Base-by-base conservation (phyloP, 2,113 vertebrate species). In the Poeciliopsis retropinna region DNA sequence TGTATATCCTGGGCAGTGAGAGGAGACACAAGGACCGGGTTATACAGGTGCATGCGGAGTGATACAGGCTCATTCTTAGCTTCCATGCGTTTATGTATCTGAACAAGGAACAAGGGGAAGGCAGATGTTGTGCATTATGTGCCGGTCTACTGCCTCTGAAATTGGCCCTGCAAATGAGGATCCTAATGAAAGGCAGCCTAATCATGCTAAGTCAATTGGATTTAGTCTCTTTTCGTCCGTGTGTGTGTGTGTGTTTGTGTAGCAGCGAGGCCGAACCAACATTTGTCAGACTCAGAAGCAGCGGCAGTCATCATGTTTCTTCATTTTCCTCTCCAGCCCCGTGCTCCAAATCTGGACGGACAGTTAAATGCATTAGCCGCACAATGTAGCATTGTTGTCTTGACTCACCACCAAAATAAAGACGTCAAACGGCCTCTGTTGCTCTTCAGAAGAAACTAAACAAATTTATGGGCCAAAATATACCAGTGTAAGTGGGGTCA, bases 111-210 rank as follows among this genome's bases (percentile, higher is more conserved):
- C 87, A 84, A 90, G 82, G 80, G 67, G 67, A 78, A 84, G 87
- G 93, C 93, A 94, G 93, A 94, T 94, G 93, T 92, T 91, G 76
- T 47, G 54, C 84, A 93, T 94, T 93, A 93, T 76, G 83, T 78
- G 81, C 85, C 90, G 90, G 91, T 92, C 90, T 90, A 89, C 87
- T 91, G 92, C 89, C 83, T 91, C 93, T 90, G 89, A 92, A 93
- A 94, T 91, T 90, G 84, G 39, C 88, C 87, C 85, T 73, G 66
- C 86, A 92, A 92, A 94, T 91, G 91, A 94, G 89, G 77, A 85
- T 89, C 90, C 88, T 94, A 93, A 95, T 92, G 93, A 93, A 85
- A 86, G 88, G 81, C 87, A 91, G 85, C 86, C 83, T 92, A 92
- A 93, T 93, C 88, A 91, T 83, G 78, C 85, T 92, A 89, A 91